Conservation (phyloP, 2,113 vertebrate species). For the Ceyx cyanopectus region DNA sequence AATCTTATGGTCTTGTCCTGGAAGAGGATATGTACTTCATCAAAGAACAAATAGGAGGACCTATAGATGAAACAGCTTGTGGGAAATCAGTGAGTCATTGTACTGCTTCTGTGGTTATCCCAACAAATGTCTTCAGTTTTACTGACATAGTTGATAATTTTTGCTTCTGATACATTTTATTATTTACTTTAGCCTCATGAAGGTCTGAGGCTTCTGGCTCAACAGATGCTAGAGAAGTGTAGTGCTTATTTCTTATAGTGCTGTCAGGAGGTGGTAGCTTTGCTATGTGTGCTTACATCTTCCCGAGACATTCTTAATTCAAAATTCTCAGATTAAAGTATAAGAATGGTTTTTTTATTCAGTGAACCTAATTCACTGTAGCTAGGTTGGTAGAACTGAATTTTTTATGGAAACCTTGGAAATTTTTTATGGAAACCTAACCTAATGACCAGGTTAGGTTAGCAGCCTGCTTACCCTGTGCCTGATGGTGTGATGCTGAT, state of each 20-base stretch:
- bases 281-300: neutral
- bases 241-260: neutral
- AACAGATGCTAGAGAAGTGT: neutral
- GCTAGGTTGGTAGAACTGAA: neutral
- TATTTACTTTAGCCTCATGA: neutral
- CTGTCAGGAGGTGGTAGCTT: neutral
- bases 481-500: neutral
- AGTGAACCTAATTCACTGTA: neutral
- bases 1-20: slow-evolving; percentile 80
- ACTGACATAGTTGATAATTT: neutral
- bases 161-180: neutral
- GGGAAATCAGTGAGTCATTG: slow-evolving; percentile 43
- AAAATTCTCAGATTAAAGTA: neutral
- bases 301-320: neutral
- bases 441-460: neutral
- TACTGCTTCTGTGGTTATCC: neutral
- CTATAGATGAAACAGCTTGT: slow-evolving; percentile 26
- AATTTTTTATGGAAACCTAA: neutral
- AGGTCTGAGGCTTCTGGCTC: neutral
- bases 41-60: slow-evolving; percentile 91
- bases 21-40: slow-evolving; percentile 90
- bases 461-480: neutral
- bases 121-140: neutral
- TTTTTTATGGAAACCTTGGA: neutral
- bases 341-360: neutral